These are phyloP conservation scores for Gymnocheta viridis DNA, from an alignment of 2,888 invertebrate genomes.

Conservation along the genomic window DNA sequence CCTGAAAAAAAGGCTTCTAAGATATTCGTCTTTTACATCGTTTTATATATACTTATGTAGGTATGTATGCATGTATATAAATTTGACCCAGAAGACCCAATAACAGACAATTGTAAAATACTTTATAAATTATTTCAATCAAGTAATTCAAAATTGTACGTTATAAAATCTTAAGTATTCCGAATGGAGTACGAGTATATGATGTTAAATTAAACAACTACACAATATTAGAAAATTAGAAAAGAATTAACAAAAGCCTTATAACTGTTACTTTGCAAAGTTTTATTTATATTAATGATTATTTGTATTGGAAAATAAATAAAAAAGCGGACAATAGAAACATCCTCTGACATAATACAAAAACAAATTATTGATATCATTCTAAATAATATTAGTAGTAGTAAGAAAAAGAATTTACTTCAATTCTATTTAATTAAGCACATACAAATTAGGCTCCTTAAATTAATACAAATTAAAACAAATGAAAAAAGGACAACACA, in stretches of 20 bases:
- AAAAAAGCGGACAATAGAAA: conserved; percentile 46
- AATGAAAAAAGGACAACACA: conserved; percentile 30
- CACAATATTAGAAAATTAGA: conserved; percentile 8
- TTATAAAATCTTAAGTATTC: background rate
- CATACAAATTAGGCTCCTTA: conserved; percentile 60
- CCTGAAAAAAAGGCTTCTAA: too few relatives aligned
- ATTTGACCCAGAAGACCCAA: too few relatives aligned
- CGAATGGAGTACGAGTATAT: too few relatives aligned
- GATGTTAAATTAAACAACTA: conserved; percentile 19
- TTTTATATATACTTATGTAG: too few relatives aligned
- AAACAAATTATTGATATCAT: conserved; percentile 21
- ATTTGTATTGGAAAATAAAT: conserved; percentile 18
- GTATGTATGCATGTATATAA: too few relatives aligned
- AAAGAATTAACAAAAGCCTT: conserved; percentile 16
- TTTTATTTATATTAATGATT: conserved; percentile 1
- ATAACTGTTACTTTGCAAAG: background rate
- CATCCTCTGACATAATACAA: conserved; percentile 33
- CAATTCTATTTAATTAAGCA: conserved; percentile 36
- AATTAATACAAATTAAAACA: conserved; percentile 27
- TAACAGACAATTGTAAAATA: too few relatives aligned
- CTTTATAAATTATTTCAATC: too few relatives aligned
- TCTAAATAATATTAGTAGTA: conserved; percentile 21
- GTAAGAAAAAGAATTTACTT: conserved; percentile 28
- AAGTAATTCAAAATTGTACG: too few relatives aligned
- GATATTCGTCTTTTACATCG: too few relatives aligned